Percentiles rank a stretch among this genome's conserved stretches.
Conservation (phyloP, 1,140 invertebrate species). For the Dryas iulia region DNA sequence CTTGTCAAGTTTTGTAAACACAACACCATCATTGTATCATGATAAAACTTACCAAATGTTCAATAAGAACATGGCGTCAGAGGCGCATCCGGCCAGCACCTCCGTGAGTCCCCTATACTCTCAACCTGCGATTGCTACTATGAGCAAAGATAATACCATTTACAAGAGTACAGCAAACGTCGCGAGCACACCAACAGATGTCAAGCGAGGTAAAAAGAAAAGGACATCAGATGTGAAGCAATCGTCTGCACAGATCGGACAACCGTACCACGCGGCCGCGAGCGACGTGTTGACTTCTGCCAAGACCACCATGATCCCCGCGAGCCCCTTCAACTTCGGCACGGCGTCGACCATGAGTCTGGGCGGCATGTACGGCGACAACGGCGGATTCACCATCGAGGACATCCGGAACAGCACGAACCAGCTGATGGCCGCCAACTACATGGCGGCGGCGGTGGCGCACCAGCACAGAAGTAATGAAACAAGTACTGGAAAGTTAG, state of each 20-base stretch:
- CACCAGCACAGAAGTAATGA: constrained; percentile 71
- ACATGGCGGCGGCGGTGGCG: constrained; percentile 79
- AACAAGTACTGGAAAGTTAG: constrained; percentile 69
- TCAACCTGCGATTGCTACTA: constrained; percentile 48
- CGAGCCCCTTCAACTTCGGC: constrained; percentile 86
- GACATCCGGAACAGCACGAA: constrained; percentile 82
- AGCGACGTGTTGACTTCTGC: constrained; percentile 58
- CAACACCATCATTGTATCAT: constrained; percentile 62
- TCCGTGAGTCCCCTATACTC: constrained; percentile 51
- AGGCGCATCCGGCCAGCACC: constrained; percentile 48
- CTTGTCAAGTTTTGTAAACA: constrained; percentile 62
- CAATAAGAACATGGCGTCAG: constrained; percentile 74
- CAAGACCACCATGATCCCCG: constrained; percentile 83
- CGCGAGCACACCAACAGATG: constrained; percentile 39
- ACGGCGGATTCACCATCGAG: constrained; percentile 82
- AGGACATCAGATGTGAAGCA: constrained; percentile 77
- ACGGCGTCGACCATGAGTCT: constrained; percentile 80
- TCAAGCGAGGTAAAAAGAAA: constrained; percentile 59
- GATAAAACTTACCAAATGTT: constrained; percentile 80
- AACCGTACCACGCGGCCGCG: constrained; percentile 48
- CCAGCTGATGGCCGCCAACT: constrained; percentile 80
- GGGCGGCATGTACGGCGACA: constrained; percentile 81
- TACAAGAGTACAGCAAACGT: constrained; percentile 53
- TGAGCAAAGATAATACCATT: constrained; percentile 58
- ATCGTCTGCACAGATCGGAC: constrained; percentile 79